Evolutionary conservation across 2,888 invertebrate genomes (phyloP).

Genomic region (Xestia c-nigrum): DNA sequence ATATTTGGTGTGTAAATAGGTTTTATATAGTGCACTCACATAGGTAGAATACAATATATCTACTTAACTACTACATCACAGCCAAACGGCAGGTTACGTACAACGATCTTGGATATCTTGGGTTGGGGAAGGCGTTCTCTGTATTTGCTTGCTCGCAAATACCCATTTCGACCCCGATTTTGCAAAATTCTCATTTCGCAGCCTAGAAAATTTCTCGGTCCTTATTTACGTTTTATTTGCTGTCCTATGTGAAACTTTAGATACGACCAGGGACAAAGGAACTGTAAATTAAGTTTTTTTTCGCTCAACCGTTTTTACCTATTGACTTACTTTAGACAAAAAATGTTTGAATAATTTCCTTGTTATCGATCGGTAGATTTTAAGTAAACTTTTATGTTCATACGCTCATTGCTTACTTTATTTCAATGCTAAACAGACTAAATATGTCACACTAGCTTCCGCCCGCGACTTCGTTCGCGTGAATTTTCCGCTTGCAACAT

Average conservation of each 20-base stretch:
- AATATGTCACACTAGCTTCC: too few relatives aligned
- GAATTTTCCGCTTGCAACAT: too few relatives aligned
- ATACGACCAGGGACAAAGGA: not conserved
- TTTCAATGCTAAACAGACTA: too few relatives aligned
- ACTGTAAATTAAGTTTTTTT: not conserved
- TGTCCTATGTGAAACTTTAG: not conserved
- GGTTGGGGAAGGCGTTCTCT: constrained; percentile 16
- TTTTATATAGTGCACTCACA: too few relatives aligned
- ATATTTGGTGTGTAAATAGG: too few relatives aligned
- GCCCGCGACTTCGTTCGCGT: too few relatives aligned
- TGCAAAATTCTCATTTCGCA: not conserved
- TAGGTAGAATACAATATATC: too few relatives aligned
- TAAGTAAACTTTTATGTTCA: not conserved
- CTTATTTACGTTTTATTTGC: not conserved
- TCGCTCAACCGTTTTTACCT: not conserved
- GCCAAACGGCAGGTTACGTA: constrained; percentile 24
- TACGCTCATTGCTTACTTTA: not conserved
- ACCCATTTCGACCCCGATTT: constrained; percentile 13
- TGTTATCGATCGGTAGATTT: not conserved
- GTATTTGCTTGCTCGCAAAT: not conserved
- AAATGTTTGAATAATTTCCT: not conserved
- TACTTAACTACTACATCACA: too few relatives aligned
- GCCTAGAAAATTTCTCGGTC: constrained; percentile 23
- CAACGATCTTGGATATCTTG: constrained; percentile 3
- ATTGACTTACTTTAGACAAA: not conserved